Evolutionary conservation across 2,888 invertebrate genomes (phyloP).

Genomic region (Agonopterix arenella): DNA sequence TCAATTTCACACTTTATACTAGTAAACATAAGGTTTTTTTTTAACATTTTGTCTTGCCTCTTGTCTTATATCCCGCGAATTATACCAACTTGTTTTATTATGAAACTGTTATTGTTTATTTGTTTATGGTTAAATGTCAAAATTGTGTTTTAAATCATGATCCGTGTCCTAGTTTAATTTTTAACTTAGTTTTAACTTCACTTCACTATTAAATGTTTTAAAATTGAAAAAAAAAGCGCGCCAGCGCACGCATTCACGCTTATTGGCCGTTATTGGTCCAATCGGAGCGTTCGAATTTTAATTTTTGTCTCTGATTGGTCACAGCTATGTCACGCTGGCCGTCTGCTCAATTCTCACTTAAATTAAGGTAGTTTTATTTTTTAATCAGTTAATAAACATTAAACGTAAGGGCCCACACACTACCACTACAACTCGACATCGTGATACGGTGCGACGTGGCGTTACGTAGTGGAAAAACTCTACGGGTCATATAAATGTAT

Average conservation of each 20-base stretch:
- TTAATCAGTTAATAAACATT: slow-evolving; percentile 3
- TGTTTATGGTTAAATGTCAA: not conserved
- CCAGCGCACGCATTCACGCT: slow-evolving; percentile 13
- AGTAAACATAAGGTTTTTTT: too few relatives aligned
- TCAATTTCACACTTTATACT: too few relatives aligned
- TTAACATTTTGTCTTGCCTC: not conserved
- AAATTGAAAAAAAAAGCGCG: slow-evolving; percentile 4
- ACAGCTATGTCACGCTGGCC: slow-evolving; percentile 15
- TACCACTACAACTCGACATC: too few relatives aligned
- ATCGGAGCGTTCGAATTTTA: not conserved
- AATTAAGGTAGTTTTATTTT: slow-evolving; percentile 10
- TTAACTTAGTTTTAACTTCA: slow-evolving; percentile 1
- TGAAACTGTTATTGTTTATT: too few relatives aligned
- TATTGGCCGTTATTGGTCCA: slow-evolving; percentile 8
- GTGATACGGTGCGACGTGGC: too few relatives aligned
- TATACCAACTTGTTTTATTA: too few relatives aligned
- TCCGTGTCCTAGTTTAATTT: not conserved
- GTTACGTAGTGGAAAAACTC: too few relatives aligned
- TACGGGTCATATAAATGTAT: too few relatives aligned
- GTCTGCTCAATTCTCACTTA: slow-evolving; percentile 25
- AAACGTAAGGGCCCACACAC: too few relatives aligned
- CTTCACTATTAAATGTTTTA: slow-evolving; percentile 6
- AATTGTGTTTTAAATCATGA: slow-evolving; percentile 3
- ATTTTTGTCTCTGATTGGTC: slow-evolving; percentile 10
- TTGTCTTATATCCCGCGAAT: too few relatives aligned